Conservation (phyloP, 1,140 invertebrate genomes). For the Solenopsis invicta region DNA sequence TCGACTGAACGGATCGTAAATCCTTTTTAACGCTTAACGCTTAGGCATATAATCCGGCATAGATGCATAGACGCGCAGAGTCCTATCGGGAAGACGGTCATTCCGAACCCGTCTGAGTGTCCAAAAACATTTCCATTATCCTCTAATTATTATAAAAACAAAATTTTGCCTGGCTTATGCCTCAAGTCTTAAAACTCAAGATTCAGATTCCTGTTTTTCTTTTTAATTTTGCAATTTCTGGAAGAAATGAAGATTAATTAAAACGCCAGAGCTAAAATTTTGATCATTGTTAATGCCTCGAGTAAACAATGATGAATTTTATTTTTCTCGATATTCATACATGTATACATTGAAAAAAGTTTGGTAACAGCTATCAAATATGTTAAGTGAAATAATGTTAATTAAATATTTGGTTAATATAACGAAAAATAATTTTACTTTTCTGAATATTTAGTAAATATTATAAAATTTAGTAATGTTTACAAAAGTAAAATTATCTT, state of each 20-base stretch:
- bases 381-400: too few relatives aligned
- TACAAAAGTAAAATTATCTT: too few relatives aligned
- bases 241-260: not conserved
- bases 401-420: too few relatives aligned
- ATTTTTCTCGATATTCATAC: not conserved
- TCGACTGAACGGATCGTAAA: constrained; percentile 45
- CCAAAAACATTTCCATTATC: not conserved
- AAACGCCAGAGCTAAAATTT: not conserved
- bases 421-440: too few relatives aligned
- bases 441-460: too few relatives aligned
- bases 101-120: not conserved
- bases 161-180: not conserved
- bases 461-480: too few relatives aligned
- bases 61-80: not conserved
- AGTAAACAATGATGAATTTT: not conserved
- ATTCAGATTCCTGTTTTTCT: not conserved
- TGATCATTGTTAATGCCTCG: not conserved
- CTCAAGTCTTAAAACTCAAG: not conserved
- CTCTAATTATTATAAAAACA: constrained; percentile 29
- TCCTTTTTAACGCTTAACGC: constrained; percentile 60
- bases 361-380: too few relatives aligned
- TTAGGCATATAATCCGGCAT: constrained; percentile 51
- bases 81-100: not conserved
- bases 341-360: not conserved
- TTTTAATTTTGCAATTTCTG: not conserved